Percentiles rank a stretch among this genome's conserved stretches.
phyloP scores from a whole-genome alignment of 1,140 invertebrate species.

The Apis dorsata region DNA sequence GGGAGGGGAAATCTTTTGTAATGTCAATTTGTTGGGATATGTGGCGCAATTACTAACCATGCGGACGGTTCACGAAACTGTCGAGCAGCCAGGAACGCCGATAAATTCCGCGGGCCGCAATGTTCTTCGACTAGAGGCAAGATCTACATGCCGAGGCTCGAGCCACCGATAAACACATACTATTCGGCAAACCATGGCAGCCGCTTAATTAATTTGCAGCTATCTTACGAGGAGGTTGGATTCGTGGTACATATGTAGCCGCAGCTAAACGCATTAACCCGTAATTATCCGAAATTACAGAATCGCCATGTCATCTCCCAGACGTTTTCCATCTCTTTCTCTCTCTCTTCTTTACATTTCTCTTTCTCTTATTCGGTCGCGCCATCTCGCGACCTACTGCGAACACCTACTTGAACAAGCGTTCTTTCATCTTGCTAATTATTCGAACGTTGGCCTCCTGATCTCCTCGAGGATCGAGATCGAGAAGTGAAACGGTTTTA shows the following conservation, averaged over 20 bases:
- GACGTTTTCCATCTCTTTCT: conserved; percentile 19
- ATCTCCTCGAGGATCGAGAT: conserved; percentile 31
- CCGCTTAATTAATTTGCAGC: conserved; percentile 71
- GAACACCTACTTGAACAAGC: conserved; percentile 54
- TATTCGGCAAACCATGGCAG: conserved; percentile 57
- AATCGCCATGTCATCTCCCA: conserved; percentile 44
- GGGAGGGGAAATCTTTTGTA: no score
- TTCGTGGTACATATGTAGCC: conserved; percentile 63
- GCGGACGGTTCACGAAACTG: not conserved
- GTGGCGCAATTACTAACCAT: not conserved
- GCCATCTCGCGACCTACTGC: conserved; percentile 51
- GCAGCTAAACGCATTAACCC: conserved; percentile 71
- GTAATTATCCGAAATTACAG: conserved; percentile 74
- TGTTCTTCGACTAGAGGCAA: conserved; percentile 41
- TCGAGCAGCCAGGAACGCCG: not conserved
- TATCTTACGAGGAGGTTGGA: conserved; percentile 64
- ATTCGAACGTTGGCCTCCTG: conserved; percentile 44
- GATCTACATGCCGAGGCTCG: conserved; percentile 32
- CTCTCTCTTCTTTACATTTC: not conserved
- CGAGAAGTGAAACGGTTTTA: conserved; percentile 36
- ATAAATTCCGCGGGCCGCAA: conserved; percentile 10
- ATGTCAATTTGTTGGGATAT: not conserved
- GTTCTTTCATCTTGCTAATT: conserved; percentile 65
- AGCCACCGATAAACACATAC: conserved; percentile 43
- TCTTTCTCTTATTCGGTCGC: not conserved